These are phyloP conservation scores for Chrysolina haemoptera DNA, from an alignment of 2,888 invertebrate genomes.

Conservation along the genomic window DNA sequence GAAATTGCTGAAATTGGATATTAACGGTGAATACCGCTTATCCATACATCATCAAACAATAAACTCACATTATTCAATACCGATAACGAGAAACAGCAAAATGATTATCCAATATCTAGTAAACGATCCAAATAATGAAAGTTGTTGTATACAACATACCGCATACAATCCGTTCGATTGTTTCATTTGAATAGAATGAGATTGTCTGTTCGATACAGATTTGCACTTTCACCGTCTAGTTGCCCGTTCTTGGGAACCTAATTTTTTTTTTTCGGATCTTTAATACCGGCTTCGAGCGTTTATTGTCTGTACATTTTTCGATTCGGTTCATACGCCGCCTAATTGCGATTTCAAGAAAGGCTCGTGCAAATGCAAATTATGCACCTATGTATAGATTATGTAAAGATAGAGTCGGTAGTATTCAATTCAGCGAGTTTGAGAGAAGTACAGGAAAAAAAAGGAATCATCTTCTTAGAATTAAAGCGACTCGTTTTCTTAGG, in stretches of 20 bases:
- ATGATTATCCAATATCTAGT: conserved; percentile 24
- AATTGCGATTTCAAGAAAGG: conserved; percentile 49
- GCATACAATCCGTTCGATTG: conserved; percentile 42
- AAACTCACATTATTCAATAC: conserved; percentile 14
- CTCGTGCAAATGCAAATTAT: conserved; percentile 51
- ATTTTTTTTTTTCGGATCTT: conserved; percentile 37
- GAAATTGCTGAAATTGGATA: too few relatives aligned
- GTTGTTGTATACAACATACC: conserved; percentile 37
- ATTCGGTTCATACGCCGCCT: conserved; percentile 46
- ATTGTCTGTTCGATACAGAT: conserved; percentile 47
- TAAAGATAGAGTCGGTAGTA: neutral
- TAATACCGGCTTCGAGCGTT: conserved; percentile 36
- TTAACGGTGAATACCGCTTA: neutral
- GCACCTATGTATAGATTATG: conserved; percentile 38
- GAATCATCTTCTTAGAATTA: too few relatives aligned
- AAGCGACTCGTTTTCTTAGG: too few relatives aligned
- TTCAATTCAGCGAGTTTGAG: too few relatives aligned
- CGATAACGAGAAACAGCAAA: neutral
- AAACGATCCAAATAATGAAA: conserved; percentile 45
- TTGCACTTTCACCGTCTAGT: conserved; percentile 49
- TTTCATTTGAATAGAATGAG: conserved; percentile 47
- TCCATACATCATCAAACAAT: neutral
- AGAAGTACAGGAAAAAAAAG: too few relatives aligned
- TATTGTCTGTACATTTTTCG: conserved; percentile 46
- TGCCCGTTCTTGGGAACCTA: conserved; percentile 40